phyloP scores from a whole-genome alignment of 2,888 invertebrate species.

The Lithophane socia region DNA sequence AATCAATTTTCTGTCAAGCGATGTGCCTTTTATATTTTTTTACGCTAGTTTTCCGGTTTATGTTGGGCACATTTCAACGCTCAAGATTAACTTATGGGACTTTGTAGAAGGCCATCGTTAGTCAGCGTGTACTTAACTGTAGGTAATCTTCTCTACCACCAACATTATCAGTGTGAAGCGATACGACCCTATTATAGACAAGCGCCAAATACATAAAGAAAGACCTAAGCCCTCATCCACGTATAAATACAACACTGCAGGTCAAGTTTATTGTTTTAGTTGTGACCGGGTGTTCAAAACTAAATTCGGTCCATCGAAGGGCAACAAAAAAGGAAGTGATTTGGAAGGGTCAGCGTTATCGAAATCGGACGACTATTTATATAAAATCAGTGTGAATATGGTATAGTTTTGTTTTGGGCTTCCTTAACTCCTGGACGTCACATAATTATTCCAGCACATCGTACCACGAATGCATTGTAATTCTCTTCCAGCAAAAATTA shows the following conservation, averaged over 20 bases:
- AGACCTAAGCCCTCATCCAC: too few relatives aligned
- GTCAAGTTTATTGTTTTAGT: too few relatives aligned
- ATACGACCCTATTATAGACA: too few relatives aligned
- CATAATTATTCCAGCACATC: neutral
- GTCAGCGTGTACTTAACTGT: too few relatives aligned
- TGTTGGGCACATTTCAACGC: neutral
- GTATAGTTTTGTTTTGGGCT: neutral
- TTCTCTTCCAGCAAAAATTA: neutral
- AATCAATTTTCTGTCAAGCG: constrained; percentile 40
- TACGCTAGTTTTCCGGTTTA: neutral
- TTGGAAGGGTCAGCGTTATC: too few relatives aligned
- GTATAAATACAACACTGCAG: too few relatives aligned
- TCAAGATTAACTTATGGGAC: neutral
- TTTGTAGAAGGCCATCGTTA: neutral
- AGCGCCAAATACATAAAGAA: too few relatives aligned
- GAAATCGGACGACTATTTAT: too few relatives aligned
- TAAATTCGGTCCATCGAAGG: too few relatives aligned
- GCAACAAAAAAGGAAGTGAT: too few relatives aligned
- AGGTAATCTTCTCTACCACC: neutral
- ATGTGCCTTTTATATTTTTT: constrained; percentile 22
- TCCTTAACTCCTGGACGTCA: neutral
- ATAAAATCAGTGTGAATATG: neutral
- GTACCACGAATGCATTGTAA: neutral
- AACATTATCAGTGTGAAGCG: neutral
- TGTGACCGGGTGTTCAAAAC: too few relatives aligned